Conservation (phyloP, 2,888 invertebrate species). For the Stenodema calcarata region DNA sequence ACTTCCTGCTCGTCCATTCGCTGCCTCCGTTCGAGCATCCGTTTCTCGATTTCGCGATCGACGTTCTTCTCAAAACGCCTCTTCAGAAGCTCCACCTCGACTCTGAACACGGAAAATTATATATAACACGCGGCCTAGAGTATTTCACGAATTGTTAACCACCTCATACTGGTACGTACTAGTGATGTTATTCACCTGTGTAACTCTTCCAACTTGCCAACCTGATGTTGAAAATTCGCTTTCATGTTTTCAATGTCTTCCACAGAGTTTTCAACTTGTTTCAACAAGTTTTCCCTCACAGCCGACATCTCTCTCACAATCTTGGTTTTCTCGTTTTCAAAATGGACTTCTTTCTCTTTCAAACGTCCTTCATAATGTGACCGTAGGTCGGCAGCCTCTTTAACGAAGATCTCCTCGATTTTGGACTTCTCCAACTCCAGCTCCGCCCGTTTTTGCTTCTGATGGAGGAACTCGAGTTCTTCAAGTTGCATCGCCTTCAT, state of each 20-base stretch:
- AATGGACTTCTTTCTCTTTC: neutral
- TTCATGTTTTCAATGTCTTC: conserved; percentile 3
- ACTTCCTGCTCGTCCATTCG: neutral
- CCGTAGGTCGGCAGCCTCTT: neutral
- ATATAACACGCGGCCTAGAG: no score
- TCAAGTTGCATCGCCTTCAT: conserved; percentile 7
- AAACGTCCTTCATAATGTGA: neutral
- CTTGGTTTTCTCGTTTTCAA: neutral
- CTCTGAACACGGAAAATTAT: no score
- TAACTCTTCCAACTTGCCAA: neutral
- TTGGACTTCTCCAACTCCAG: neutral
- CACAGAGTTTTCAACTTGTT: neutral
- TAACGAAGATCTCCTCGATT: neutral
- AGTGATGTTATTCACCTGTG: conserved; percentile 17
- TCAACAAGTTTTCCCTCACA: neutral
- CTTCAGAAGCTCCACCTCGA: neutral
- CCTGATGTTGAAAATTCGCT: neutral
- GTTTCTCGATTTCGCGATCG: neutral
- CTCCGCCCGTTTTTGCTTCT: neutral
- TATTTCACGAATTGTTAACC: no score
- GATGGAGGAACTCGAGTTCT: neutral
- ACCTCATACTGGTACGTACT: no score
- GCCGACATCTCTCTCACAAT: neutral
- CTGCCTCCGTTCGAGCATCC: neutral
- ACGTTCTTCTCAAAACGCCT: neutral